Evolutionary conservation across 2,797 vertebrate genomes (phyloP), one percentile per base, ranked within the genome.

Genomic region (Columba guinea): DNA sequence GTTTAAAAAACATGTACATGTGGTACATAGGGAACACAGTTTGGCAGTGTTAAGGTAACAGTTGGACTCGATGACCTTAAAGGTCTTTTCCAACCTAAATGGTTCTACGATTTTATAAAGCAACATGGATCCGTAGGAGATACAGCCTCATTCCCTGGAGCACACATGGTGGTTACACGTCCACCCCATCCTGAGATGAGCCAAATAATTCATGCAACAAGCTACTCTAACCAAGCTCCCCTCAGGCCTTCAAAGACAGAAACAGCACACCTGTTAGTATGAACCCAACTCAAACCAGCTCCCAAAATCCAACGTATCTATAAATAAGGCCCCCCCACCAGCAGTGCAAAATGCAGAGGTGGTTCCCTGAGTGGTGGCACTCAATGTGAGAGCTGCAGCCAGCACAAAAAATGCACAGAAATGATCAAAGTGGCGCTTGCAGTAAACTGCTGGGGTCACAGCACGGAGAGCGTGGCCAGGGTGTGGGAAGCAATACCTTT

Each of bases 381-480:
- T 4, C 56, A 80, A 56, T 39, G n/a, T n/a, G n/a, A n/a, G 5
- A 51, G 46, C 67, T 63, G 60, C 68, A 74, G 59, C 27, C 59
- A 82, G 70, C n/a, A 27, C 8, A 32, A 44, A 62, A 56, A 34
- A 20, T 9, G 64, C 37, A 39, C 18, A 58, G 78, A 60, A 83
- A n/a, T 3, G 2, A 87, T 48, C 53, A 23, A 51, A 89, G 75
- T 9, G 39, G 37, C 62, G 28, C 46, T 55, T 11, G 48, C 80
- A 78, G 60, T 37, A 30, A 87, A 34, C n/a, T 3, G 12, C 24
- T 3, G 41, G 28, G 60, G 14, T 64, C 53, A 63, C 12, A 48
- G 18, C 67, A 32, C 2, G 0, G 9, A 46, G 49, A 1, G 1
- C 23, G 9, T 0, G 26, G 59, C 24, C 60, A 58, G 68, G 21